Evolutionary conservation across 2,113 vertebrate species (phyloP).

Genomic region (Sinocyclocheilus anshuiensis): DNA sequence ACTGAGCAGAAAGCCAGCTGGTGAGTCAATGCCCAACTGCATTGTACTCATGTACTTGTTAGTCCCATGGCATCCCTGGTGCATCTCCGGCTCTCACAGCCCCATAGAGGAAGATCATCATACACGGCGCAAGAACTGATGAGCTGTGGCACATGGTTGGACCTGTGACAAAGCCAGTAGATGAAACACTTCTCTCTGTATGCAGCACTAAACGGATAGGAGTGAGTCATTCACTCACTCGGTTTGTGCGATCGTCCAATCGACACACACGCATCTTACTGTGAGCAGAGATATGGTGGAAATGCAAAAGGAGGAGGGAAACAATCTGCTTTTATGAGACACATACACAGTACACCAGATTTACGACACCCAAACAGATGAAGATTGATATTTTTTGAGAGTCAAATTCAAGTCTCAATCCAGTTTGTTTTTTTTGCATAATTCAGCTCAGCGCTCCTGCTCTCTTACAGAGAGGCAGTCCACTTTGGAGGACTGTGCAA

Average conservation of each 20-base stretch:
- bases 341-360: constrained; percentile 14
- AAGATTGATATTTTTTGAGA: not conserved
- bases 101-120: constrained; percentile 26
- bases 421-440: constrained; percentile 7
- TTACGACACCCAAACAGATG: not conserved
- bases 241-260: not conserved
- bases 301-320: not conserved
- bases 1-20: constrained; percentile 20
- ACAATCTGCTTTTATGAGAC: constrained; percentile 21
- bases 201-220: not conserved
- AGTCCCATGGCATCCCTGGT: constrained; percentile 36
- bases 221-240: not conserved
- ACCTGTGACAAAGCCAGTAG: constrained; percentile 26
- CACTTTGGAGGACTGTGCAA: constrained; percentile 14
- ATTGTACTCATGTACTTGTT: constrained; percentile 34
- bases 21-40: constrained; percentile 31
- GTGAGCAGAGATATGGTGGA: constrained; percentile 8
- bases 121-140: constrained; percentile 19
- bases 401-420: constrained; percentile 1
- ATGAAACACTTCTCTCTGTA: constrained; percentile 21
- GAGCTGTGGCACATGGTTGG: constrained; percentile 30
- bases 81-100: constrained; percentile 24
- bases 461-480: constrained; percentile 16
- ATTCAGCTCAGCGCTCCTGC: constrained; percentile 1
- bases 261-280: not conserved